A percentile compares a stretch with the other conserved stretches of the same genome.
These are phyloP conservation scores for Eretmochelys imbricata DNA, from an alignment of 2,113 vertebrate genomes.

Conservation along the genomic window DNA sequence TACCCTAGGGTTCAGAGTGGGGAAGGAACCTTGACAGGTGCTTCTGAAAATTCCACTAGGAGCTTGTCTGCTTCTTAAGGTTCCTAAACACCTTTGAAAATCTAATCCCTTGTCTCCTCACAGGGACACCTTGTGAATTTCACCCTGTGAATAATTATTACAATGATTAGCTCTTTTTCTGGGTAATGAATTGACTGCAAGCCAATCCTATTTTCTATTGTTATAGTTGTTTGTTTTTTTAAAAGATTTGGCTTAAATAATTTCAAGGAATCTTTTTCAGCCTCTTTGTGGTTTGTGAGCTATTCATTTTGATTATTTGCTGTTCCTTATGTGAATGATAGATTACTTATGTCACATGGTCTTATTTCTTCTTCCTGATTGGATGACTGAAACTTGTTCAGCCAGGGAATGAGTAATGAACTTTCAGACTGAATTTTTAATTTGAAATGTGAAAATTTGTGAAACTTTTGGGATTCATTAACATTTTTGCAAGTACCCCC, in stretches of 20 bases:
- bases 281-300: neutral
- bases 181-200: neutral
- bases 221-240: neutral
- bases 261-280: neutral
- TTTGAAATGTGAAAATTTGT: neutral
- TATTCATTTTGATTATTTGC: neutral
- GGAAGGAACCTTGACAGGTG: too few species aligned
- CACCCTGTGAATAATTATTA: neutral
- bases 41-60: neutral
- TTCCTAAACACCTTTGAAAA: neutral
- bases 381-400: neutral
- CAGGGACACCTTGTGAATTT: neutral
- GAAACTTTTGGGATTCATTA: neutral
- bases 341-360: neutral
- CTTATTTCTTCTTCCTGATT: neutral
- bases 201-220: neutral
- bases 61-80: neutral
- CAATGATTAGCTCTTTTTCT: neutral
- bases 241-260: neutral
- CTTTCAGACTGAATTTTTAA: neutral
- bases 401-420: neutral
- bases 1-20: too few species aligned
- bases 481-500: neutral
- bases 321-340: neutral
- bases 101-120: neutral